phyloP scores from a whole-genome alignment of 30 jellyfish, hydroid and myxozoan genomes.

The Cassiopea xamachana region DNA sequence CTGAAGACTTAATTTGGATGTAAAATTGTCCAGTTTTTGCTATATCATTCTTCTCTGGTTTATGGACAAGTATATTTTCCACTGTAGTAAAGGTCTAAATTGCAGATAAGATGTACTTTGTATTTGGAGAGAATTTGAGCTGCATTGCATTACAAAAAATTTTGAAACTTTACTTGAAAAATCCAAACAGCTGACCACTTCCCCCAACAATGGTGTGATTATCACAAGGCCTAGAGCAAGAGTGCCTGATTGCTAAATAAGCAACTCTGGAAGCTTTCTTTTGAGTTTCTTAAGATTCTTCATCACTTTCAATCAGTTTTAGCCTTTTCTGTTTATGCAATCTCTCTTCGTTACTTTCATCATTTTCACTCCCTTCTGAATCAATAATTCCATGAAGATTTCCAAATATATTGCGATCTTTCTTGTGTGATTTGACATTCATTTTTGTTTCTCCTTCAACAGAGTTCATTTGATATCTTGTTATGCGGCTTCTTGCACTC shows the following conservation, averaged over 20 bases:
- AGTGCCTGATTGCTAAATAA: too few relatives aligned
- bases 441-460: not conserved
- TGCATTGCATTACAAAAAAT: too few relatives aligned
- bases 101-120: too few relatives aligned
- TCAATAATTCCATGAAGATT: conserved; percentile 58
- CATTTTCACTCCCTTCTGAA: conserved; percentile 65
- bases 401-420: conserved; percentile 23
- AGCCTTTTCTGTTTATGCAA: conserved; percentile 12
- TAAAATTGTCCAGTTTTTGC: not conserved
- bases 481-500: conserved; percentile 32
- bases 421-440: not conserved
- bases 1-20: not conserved
- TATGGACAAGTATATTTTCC: too few relatives aligned
- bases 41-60: not conserved
- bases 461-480: conserved; percentile 57
- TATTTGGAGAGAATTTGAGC: too few relatives aligned
- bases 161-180: too few relatives aligned
- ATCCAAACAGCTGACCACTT: too few relatives aligned
- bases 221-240: too few relatives aligned
- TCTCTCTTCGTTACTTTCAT: not conserved
- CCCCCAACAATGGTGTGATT: too few relatives aligned
- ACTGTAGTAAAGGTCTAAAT: too few relatives aligned
- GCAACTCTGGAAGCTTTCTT: not conserved
- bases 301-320: conserved; percentile 51
- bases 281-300: not conserved